Evolutionary conservation across 1,140 invertebrate genomes (phyloP).

Genomic region (Lutraria rhynchaena): DNA sequence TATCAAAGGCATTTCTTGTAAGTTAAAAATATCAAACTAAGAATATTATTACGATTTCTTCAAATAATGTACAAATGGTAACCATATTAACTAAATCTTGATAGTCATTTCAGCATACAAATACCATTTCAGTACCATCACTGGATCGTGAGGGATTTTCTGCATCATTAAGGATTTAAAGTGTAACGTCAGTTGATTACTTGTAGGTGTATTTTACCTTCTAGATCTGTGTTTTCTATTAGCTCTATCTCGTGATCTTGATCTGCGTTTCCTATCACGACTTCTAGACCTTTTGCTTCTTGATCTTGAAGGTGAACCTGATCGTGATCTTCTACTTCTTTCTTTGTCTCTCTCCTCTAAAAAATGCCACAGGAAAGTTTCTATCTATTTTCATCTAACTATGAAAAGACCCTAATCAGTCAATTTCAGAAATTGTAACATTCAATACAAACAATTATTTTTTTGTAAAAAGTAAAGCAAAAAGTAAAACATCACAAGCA

Average conservation of each 20-base stretch:
- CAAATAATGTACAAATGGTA: background rate
- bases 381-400: background rate
- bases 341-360: constrained; percentile 54
- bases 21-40: background rate
- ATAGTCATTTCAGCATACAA: no score
- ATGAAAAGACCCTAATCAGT: background rate
- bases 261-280: constrained; percentile 69
- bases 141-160: no score
- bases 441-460: no score
- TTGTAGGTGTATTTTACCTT: no score
- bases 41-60: background rate
- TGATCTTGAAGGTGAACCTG: constrained; percentile 60
- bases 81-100: background rate
- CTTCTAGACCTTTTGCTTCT: constrained; percentile 73
- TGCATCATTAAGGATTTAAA: no score
- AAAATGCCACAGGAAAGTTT: constrained; percentile 48
- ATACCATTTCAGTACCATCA: no score
- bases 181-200: no score
- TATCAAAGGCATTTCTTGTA: constrained; percentile 18
- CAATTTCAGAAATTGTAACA: background rate
- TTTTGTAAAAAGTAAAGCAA: background rate
- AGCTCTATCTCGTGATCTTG: constrained; percentile 47
- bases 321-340: constrained; percentile 63
- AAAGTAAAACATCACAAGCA: background rate
- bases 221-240: constrained; percentile 63